Evolutionary conservation across 2,888 invertebrate species (phyloP).

Genomic region (Drosophila basisetae): DNA sequence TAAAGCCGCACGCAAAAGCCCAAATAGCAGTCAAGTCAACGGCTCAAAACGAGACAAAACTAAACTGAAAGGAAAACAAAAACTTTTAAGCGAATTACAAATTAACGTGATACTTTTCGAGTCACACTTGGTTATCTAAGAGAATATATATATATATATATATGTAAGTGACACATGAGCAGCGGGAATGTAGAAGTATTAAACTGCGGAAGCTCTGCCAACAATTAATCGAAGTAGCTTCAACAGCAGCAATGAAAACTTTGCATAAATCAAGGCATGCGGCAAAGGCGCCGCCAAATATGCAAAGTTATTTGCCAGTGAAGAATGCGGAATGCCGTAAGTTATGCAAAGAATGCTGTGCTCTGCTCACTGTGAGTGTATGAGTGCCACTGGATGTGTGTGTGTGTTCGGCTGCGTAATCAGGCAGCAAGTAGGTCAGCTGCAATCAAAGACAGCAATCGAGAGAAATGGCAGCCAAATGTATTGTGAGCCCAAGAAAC

Average conservation of each 20-base stretch:
- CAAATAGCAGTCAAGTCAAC: constrained; percentile 15
- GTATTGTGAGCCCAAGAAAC: constrained; percentile 57
- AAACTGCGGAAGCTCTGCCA: constrained; percentile 34
- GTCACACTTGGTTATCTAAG: neutral
- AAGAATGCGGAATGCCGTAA: constrained; percentile 69
- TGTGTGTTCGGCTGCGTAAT: constrained; percentile 60
- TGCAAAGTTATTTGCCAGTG: constrained; percentile 72
- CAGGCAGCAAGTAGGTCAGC: constrained; percentile 78
- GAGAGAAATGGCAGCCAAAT: constrained; percentile 69
- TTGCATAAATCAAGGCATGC: constrained; percentile 74
- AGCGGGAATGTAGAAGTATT: constrained; percentile 31
- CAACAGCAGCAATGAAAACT: constrained; percentile 41
- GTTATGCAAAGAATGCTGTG: constrained; percentile 70
- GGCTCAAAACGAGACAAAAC: constrained; percentile 46
- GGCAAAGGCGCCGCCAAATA: constrained; percentile 68
- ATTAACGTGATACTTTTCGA: constrained; percentile 60
- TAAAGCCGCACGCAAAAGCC: constrained; percentile 23
- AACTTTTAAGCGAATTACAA: constrained; percentile 59
- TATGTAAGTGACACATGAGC: constrained; percentile 28
- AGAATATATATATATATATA: constrained; percentile 17
- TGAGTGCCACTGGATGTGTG: neutral
- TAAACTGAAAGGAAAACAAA: constrained; percentile 54
- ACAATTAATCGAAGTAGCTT: constrained; percentile 74
- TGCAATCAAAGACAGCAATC: constrained; percentile 76
- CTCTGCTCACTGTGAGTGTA: constrained; percentile 13